Evolutionary conservation across 2,797 vertebrate species (phyloP), one percentile per base, ranked within the genome.

Genomic region (Heliangelus exortis): DNA sequence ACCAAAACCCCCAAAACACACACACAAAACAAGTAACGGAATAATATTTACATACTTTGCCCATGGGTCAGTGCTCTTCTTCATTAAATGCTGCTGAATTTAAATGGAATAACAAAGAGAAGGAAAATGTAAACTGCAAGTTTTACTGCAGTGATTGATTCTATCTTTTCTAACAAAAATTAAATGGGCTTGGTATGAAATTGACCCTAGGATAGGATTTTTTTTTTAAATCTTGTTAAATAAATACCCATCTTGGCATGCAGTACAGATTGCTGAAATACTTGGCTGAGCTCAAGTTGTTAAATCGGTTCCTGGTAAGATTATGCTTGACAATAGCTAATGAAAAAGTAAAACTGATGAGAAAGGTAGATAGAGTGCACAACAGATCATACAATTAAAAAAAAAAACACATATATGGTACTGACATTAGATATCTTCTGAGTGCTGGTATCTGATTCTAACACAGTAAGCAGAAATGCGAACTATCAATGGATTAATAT

Each of bases 121-220:
- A 78, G 85, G 48, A 77, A 86, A 90, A 89, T 66, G 28, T 85
- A 69, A 84, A 73, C 51, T 76, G 59, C 92, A 78, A 54, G 23
- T 82, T 93, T 96, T 96, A 89, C 54, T 91, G 69, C 81, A 89
- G 25, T 83, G 73, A 94, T 43, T 84, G 45, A 94, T 74, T 91
- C 54, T 83, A 83, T 39, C 26, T 94, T 94, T 89, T 33, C 62
- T 90, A 89, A 87, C 15, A 61, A 79, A 95, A 97, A 85, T 95
- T 41, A 80, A 93, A 96, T 93, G 39, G 28, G 10, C 41, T 94
- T 91, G 45, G 8, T 78, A 93, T 89, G 23, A 62, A 28, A 61
- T 39, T 94, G 89, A 92, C 54, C 16, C 84, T 74, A 95, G 53
- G 71, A 41, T 92, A 95, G n/a, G 33, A 91, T 89, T 95, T 89